phyloP scores from a whole-genome alignment of 2,797 vertebrate genomes.

The Graptemys geographica region DNA sequence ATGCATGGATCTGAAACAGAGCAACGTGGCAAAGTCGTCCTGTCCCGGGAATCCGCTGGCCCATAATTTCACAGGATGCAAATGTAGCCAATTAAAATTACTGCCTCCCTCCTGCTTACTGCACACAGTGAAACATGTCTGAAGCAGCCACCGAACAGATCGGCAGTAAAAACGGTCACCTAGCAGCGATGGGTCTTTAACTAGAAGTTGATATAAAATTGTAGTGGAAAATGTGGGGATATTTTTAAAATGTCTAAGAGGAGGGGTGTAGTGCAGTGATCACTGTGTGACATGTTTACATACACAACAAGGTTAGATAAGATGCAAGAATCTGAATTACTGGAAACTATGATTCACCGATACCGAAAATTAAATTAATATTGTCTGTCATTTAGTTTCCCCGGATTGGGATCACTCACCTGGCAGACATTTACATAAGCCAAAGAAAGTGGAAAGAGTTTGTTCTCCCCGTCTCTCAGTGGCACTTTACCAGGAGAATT shows the following conservation, averaged over 20 bases:
- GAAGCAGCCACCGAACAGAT: accelerated
- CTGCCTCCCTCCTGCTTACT: accelerated
- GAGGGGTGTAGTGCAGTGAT: accelerated
- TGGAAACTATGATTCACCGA: not conserved
- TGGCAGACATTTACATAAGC: not conserved
- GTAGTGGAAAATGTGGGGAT: not conserved
- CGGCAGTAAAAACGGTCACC: not conserved
- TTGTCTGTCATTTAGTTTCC: accelerated
- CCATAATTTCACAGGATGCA: not conserved
- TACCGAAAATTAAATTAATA: accelerated
- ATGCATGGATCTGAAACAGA: not conserved
- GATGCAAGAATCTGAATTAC: not conserved
- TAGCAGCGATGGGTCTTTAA: not conserved
- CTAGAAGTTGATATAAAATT: accelerated
- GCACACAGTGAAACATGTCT: accelerated
- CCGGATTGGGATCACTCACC: not conserved
- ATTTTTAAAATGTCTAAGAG: not conserved
- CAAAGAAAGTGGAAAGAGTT: accelerated
- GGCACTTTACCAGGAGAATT: not conserved
- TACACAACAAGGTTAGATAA: not conserved
- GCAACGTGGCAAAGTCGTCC: accelerated
- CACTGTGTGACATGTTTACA: not conserved
- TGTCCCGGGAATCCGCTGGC: not conserved
- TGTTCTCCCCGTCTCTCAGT: accelerated
- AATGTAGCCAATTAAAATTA: accelerated